phyloP scores from a whole-genome alignment of 1,140 invertebrate species.

The Maconellicoccus hirsutus region DNA sequence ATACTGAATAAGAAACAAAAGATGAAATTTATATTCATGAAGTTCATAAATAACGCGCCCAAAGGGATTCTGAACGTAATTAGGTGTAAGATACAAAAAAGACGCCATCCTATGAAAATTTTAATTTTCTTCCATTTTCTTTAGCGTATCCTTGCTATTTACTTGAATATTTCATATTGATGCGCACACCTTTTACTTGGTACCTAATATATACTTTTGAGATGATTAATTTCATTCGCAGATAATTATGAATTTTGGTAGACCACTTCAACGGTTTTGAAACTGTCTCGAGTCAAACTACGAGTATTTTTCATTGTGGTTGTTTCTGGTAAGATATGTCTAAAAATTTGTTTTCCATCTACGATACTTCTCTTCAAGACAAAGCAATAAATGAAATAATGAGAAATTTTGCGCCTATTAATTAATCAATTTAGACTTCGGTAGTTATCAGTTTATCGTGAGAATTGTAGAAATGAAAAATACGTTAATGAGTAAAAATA shows the following conservation, averaged over 20 bases:
- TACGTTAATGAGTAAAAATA: too few relatives aligned
- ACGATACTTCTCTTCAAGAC: too few relatives aligned
- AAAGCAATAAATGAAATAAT: too few relatives aligned
- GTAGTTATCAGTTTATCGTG: too few relatives aligned
- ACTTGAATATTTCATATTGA: background rate
- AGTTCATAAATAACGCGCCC: background rate
- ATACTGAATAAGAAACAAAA: background rate
- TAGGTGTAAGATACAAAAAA: background rate
- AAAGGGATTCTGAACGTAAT: background rate
- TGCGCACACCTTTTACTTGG: background rate
- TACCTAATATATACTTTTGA: background rate
- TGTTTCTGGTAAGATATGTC: too few relatives aligned
- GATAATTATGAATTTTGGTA: background rate
- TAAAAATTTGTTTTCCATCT: too few relatives aligned
- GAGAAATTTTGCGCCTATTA: too few relatives aligned
- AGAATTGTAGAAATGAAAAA: too few relatives aligned
- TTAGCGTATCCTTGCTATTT: background rate
- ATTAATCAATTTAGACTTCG: too few relatives aligned
- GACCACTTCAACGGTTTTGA: background rate
- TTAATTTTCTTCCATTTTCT: background rate
- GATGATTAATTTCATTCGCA: background rate
- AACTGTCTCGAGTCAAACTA: too few relatives aligned
- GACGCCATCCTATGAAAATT: background rate
- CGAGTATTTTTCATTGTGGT: too few relatives aligned
- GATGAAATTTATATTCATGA: conserved; percentile 9